phyloP scores from a whole-genome alignment of 2,113 vertebrate genomes.

The Acanthisitta chloris region DNA sequence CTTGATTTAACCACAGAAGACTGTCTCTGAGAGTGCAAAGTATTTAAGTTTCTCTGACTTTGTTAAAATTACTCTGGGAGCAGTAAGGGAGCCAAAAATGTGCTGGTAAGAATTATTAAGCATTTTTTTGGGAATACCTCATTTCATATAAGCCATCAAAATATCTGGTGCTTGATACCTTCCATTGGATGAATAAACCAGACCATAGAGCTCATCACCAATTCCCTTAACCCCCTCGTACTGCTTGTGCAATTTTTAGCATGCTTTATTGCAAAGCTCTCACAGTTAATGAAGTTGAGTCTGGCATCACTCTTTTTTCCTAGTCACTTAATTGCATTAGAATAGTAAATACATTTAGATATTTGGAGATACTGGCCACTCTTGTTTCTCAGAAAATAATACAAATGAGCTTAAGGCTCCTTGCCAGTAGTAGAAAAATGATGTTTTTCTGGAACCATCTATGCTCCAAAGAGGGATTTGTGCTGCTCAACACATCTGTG shows the following conservation, averaged over 20 bases:
- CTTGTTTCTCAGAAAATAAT: slow-evolving; percentile 12
- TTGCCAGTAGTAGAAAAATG: slow-evolving; percentile 18
- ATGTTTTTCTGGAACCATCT: slow-evolving; percentile 33
- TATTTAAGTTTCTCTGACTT: background rate
- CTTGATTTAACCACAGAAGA: background rate
- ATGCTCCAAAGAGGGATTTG: slow-evolving; percentile 37
- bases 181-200: background rate
- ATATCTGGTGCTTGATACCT: background rate
- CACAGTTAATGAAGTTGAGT: background rate
- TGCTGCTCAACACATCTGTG: slow-evolving; percentile 41
- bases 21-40: background rate
- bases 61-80: background rate
- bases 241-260: background rate
- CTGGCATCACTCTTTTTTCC: background rate
- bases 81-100: background rate
- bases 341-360: background rate
- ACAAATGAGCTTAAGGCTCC: background rate
- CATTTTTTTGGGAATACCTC: background rate
- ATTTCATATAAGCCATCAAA: background rate
- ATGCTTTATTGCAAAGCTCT: background rate
- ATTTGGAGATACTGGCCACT: background rate
- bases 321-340: background rate
- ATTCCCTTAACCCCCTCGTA: background rate
- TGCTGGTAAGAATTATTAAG: background rate
- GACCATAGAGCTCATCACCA: background rate